phyloP scores from a whole-genome alignment of 2,113 vertebrate genomes.

The Crotalus viridis region DNA sequence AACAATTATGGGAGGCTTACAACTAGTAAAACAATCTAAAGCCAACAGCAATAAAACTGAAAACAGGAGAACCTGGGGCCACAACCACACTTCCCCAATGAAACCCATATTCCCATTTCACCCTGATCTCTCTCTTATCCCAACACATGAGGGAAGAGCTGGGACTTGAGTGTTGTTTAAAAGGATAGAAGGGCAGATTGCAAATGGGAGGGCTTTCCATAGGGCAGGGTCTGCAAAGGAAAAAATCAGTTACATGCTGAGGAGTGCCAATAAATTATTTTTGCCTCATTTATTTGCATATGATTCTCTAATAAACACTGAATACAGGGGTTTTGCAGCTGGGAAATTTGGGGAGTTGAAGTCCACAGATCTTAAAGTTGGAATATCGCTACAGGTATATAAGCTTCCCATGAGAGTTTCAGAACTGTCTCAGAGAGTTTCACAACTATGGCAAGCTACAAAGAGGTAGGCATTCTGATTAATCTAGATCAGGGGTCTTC shows the following conservation, averaged over 20 bases:
- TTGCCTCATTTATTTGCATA: not conserved
- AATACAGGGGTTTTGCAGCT: not conserved
- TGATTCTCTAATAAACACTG: not conserved
- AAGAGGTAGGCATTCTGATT: not conserved
- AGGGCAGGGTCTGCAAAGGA: not conserved
- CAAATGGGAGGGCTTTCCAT: not conserved
- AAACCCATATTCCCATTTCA: not conserved
- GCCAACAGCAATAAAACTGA: not conserved
- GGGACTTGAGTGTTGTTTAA: not conserved
- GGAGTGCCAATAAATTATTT: constrained; percentile 1
- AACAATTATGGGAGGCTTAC: not conserved
- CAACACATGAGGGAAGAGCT: not conserved
- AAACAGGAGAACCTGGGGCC: not conserved
- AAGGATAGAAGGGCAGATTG: not conserved
- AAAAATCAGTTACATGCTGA: constrained; percentile 30
- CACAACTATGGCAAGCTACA: not conserved
- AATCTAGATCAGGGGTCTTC: not conserved
- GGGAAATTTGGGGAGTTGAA: not conserved
- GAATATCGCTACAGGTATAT: not conserved
- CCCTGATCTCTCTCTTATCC: not conserved
- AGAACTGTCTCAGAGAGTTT: not conserved
- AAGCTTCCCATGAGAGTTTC: not conserved
- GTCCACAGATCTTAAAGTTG: not conserved
- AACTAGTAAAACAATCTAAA: not conserved
- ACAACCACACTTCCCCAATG: not conserved